Evolutionary conservation across 2,888 invertebrate species (phyloP), one percentile per base, ranked within the genome.

Genomic region (Busseola fusca): DNA sequence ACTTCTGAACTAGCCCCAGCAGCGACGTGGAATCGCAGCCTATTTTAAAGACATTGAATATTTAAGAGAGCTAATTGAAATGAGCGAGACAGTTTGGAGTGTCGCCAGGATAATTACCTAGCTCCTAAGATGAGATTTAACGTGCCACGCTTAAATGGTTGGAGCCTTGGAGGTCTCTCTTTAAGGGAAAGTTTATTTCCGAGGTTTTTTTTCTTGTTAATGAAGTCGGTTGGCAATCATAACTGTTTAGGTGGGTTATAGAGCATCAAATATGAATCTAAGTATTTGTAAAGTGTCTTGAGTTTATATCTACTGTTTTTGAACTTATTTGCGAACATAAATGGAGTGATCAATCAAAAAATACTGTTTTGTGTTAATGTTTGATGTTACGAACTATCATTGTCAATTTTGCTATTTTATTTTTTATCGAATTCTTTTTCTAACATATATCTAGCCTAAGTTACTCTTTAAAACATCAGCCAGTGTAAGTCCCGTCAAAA

Each of bases 41-140:
- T 95, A 95, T 95, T 95, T 93, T 93, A 93, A 95, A 94, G 94
- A 94, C 95, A 95, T 95, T 95, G 95, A 95, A 95, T 95, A 95
- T 95, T 95, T 94, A 95, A 95, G 94, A 94, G 93, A 92, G 92
- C 95, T 95, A 95, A 95, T 95, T 95, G 95, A 95, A 95, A 95
- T 95, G 95, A 95, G 94, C 93, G 91, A 90, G 94, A 94, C 95
- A 94, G 94, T 95, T 94, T 95, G 95, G 95, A 95, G 93, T 94
- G 94, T 92, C 93, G 95, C 95, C 95, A 95, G 95, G 94, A 93
- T 95, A 95, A 95, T 95, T 95, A 95, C 94, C 95, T 91, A 92
- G 93, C 94, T 93, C 89, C 93, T 91, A 90, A 92, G 94, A 94
- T 93, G 94, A 95, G 95, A 94, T 95, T 95, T 94, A 94, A 95